Evolutionary conservation across 2,888 invertebrate genomes (phyloP).

Genomic region (Aporophyla lueneburgensis): DNA sequence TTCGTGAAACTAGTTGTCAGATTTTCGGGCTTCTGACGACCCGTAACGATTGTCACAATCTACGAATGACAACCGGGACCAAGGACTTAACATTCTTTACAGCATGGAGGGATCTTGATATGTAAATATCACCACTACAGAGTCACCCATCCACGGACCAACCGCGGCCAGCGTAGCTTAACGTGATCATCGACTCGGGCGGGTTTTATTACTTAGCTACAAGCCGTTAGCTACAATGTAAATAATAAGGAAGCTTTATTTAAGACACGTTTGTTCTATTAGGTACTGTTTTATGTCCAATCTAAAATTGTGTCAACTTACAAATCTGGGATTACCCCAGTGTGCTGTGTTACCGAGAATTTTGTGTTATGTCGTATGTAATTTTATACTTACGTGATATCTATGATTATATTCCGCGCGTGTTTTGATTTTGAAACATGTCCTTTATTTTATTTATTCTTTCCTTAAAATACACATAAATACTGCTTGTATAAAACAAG

Average conservation of each 20-base stretch:
- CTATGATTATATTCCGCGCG: neutral
- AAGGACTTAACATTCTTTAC: no score
- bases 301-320: constrained; percentile 19
- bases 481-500: neutral
- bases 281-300: neutral
- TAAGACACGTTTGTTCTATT: neutral
- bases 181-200: no score
- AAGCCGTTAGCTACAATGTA: no score
- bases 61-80: no score
- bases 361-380: neutral
- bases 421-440: constrained; percentile 16
- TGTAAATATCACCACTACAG: no score
- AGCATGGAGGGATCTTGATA: no score
- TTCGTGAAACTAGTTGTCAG: no score
- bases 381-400: neutral
- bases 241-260: neutral
- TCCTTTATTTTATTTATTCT: neutral
- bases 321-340: constrained; percentile 1
- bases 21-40: no score
- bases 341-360: constrained; percentile 11
- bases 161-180: no score
- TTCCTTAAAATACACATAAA: neutral
- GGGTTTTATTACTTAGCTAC: no score
- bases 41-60: no score
- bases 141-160: no score